Percentiles rank a stretch among this genome's conserved stretches.
These are phyloP conservation scores for Crocidura indochinensis DNA, from an alignment of 2,797 vertebrate species.

Conservation along the genomic window DNA sequence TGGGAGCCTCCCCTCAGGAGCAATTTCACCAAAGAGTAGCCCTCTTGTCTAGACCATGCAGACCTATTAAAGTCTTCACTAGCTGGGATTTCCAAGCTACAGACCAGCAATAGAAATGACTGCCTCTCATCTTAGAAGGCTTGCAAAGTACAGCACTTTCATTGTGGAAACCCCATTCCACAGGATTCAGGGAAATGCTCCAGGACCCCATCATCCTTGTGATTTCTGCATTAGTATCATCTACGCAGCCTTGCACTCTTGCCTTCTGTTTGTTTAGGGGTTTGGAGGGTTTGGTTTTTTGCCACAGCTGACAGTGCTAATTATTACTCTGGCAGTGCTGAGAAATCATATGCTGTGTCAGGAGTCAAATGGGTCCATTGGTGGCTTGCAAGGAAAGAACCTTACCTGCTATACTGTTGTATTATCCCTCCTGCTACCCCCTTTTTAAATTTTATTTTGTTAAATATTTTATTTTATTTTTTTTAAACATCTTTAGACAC, in stretches of 20 bases:
- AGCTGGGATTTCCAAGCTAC: constrained; percentile 86
- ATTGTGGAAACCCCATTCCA: neutral
- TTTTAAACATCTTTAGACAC: no score
- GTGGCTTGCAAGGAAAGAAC: no score
- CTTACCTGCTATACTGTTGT: no score
- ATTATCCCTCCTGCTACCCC: no score
- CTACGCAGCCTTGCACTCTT: neutral
- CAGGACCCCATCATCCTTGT: neutral
- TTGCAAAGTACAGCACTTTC: constrained; percentile 55
- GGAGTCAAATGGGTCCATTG: no score
- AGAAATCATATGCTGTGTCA: no score
- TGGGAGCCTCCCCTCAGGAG: constrained; percentile 86
- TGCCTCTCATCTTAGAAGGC: constrained; percentile 78
- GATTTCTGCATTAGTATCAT: constrained; percentile 1
- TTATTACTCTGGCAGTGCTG: no score
- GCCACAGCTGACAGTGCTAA: no score
- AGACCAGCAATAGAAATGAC: constrained; percentile 85
- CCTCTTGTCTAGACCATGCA: constrained; percentile 88
- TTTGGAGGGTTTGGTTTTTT: no score
- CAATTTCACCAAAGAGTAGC: constrained; percentile 88
- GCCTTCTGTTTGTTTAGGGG: no score
- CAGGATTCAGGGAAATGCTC: neutral
- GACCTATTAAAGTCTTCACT: constrained; percentile 89
- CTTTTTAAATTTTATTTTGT: no score
- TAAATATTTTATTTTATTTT: no score